Conservation (phyloP, 2,888 invertebrate genomes). For the Antheraea yamamai region DNA sequence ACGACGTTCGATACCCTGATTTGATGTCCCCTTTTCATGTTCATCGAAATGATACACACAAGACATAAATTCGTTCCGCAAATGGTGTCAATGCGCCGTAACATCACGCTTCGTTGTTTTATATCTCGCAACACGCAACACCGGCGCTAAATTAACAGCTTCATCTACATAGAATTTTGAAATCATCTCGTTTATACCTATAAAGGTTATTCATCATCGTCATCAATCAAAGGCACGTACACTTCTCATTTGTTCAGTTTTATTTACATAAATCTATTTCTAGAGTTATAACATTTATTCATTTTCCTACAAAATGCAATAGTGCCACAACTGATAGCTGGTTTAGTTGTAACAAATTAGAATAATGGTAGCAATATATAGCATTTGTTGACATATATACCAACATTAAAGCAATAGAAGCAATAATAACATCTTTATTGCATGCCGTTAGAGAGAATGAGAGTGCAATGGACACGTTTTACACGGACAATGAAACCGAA, state of each 20-base stretch:
- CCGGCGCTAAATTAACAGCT: slow-evolving; percentile 1
- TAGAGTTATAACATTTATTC: neutral
- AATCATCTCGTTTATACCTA: neutral
- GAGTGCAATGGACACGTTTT: neutral
- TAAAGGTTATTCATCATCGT: slow-evolving; percentile 3
- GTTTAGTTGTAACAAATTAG: slow-evolving; percentile 9
- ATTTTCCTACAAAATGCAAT: neutral
- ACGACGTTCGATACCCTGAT: neutral
- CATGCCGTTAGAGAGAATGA: neutral
- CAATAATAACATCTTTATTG: slow-evolving; percentile 9
- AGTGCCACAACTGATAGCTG: neutral
- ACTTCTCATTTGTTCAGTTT: neutral
- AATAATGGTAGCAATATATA: neutral
- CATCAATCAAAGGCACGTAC: neutral
- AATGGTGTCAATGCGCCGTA: slow-evolving; percentile 39
- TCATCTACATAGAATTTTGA: slow-evolving; percentile 7
- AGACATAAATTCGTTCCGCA: slow-evolving; percentile 37
- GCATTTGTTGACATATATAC: slow-evolving; percentile 6
- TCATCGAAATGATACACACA: slow-evolving; percentile 19
- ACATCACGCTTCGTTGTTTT: slow-evolving; percentile 19
- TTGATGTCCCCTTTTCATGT: neutral
- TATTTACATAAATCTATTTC: neutral
- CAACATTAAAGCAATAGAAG: slow-evolving; percentile 9
- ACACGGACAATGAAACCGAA: neutral
- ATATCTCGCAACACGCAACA: slow-evolving; percentile 9